Percentiles rank a stretch among this genome's conserved stretches.
Conservation (phyloP, 1,140 invertebrate genomes). For the Apocrypta bakeri region DNA sequence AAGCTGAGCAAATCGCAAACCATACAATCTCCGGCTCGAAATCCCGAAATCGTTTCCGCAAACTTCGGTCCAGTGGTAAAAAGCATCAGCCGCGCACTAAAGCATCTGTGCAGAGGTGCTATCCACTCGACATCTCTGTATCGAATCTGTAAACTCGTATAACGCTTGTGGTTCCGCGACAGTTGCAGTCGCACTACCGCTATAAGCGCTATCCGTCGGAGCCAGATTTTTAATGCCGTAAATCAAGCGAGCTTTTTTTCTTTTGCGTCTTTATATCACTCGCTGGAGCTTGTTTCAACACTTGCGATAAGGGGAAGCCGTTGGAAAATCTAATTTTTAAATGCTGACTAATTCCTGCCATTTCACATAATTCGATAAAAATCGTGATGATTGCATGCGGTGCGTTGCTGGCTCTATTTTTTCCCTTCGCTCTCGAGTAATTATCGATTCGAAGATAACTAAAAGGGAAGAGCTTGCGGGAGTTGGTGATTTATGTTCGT, state of each 20-base stretch:
- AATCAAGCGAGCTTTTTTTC: slow-evolving; percentile 24
- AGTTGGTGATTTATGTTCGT: no score
- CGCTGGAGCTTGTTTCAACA: not conserved
- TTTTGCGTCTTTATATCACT: not conserved
- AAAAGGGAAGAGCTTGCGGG: not conserved
- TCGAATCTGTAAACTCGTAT: not conserved
- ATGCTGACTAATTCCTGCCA: slow-evolving; percentile 61
- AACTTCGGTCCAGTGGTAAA: not conserved
- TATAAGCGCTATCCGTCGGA: slow-evolving; percentile 30
- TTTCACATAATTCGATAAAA: slow-evolving; percentile 63
- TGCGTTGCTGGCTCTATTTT: slow-evolving; percentile 23
- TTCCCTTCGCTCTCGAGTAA: slow-evolving; percentile 30
- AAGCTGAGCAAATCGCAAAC: not conserved
- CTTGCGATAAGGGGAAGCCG: slow-evolving; percentile 54
- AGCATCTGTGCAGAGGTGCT: not conserved
- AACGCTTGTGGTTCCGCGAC: not conserved
- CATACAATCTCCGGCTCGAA: not conserved
- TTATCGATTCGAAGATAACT: not conserved
- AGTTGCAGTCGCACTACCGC: not conserved
- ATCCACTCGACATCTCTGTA: not conserved
- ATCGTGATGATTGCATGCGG: no score
- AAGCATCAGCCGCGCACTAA: not conserved
- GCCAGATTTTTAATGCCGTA: slow-evolving; percentile 39
- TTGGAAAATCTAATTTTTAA: slow-evolving; percentile 66
- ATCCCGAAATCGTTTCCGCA: not conserved